Base-by-base conservation (phyloP, 2,797 vertebrate genomes). In the Parauchenoglanis ngamensis region DNA sequence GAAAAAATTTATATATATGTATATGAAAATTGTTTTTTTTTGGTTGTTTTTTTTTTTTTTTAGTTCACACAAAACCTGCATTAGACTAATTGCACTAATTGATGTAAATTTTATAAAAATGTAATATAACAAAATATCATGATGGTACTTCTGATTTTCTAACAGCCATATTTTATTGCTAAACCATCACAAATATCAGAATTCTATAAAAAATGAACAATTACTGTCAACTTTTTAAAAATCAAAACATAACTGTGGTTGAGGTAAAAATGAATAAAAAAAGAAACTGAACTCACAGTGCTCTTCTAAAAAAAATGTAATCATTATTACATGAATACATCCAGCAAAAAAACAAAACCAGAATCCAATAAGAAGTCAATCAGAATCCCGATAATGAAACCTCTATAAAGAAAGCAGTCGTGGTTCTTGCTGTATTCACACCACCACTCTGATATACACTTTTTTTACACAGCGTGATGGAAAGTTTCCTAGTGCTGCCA, bases 401-500 rank as follows among this genome's bases (percentile, higher is more conserved):
- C 25, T 23, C 5, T 35, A 19, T 46, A 49, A 56, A 76, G 52
- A 57, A 85, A 65, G 28, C 44, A 23, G 46, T 83, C 46, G 2
- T 17, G 52, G 21, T 25, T 81, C 87, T 49, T 79, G 59, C 77
- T 3, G 56, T 81, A 84, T 82, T 88, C 87, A 85, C 68, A 85
- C 83, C 40, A 7, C 35, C 2, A 44, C 19, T 59, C 70, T 35
- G 72, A 85, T 81, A 70, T 28, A 52, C 63, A 7, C 57, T 73
- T 88, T 79, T 79, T 82, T 88, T 68, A 77, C 91, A 90, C 63
- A 90, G 90, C 87, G 89, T 89, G 93, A 93, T 91, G 86, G 91
- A 92, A 92, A 92, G 90, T 92, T 91, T 92, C 92, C 92, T 87
- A 83, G 91, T 85, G 93, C 92, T 89, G 93, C 93, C 92, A 94